Percentiles rank a stretch among this genome's conserved stretches.
Evolutionary conservation across 2,888 invertebrate species (phyloP).

Genomic region (Tribolium freemani): DNA sequence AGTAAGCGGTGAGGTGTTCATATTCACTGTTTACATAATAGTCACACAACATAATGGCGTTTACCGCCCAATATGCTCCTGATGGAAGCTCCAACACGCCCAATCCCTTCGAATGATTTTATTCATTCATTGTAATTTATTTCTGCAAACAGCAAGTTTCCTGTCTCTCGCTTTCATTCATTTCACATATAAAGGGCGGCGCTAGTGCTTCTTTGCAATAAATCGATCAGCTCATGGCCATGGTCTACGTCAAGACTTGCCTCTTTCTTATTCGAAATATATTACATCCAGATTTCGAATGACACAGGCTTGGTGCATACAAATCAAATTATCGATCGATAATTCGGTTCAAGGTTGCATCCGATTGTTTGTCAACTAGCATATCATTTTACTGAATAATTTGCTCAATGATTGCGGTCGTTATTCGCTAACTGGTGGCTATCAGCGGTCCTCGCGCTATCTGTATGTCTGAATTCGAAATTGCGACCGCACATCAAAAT

Average conservation of each 20-base stretch:
- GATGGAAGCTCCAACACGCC: background rate
- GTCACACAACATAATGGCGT: too few relatives aligned
- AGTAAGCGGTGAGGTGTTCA: background rate
- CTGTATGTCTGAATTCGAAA: background rate
- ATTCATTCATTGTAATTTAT: background rate
- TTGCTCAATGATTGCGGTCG: background rate
- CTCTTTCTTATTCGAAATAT: background rate
- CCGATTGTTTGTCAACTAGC: background rate
- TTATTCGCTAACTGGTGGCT: background rate
- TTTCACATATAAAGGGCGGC: background rate
- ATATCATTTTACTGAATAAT: background rate
- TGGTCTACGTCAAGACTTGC: background rate
- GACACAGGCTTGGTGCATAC: background rate
- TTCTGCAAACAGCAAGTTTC: background rate
- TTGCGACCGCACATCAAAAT: background rate
- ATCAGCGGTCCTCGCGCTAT: background rate
- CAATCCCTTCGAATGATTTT: background rate
- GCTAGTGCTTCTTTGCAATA: background rate
- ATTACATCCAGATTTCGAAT: background rate
- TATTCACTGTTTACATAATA: background rate
- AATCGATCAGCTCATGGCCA: background rate
- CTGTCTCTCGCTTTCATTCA: background rate
- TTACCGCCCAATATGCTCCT: background rate
- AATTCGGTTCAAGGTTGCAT: background rate
- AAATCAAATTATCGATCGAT: background rate